Conservation (phyloP, 2,888 invertebrate genomes). For the Morinoia aosen region DNA sequence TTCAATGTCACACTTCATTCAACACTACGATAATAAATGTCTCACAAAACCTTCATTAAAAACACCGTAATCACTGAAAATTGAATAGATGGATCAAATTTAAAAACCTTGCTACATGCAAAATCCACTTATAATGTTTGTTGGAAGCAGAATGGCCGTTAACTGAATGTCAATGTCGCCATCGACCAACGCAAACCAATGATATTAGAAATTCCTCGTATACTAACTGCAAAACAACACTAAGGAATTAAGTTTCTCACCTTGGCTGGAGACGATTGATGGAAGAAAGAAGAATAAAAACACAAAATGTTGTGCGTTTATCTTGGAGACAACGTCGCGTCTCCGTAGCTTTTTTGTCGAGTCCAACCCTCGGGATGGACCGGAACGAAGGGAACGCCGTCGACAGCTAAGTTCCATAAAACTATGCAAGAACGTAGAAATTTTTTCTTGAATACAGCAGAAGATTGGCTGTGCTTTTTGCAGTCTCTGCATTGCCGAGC, state of each 20-base stretch:
- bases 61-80: background rate
- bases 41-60: no score
- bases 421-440: background rate
- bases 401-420: background rate
- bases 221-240: background rate
- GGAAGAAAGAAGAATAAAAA: slow-evolving; percentile 24
- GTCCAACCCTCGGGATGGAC: slow-evolving; percentile 8
- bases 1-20: no score
- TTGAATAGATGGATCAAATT: background rate
- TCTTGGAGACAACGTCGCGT: slow-evolving; percentile 7
- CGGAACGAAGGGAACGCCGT: slow-evolving; percentile 32
- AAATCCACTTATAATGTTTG: background rate
- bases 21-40: no score
- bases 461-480: background rate
- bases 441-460: slow-evolving; percentile 10
- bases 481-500: background rate
- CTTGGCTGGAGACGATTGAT: slow-evolving; percentile 33
- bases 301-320: background rate
- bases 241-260: background rate
- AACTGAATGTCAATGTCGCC: background rate
- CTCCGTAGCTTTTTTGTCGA: background rate
- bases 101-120: background rate
- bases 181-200: background rate
- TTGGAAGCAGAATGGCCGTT: background rate
- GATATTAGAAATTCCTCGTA: background rate